Percentiles rank a stretch among this genome's conserved stretches.
Conservation (phyloP, 1,140 invertebrate species). For the Drosophila tani region DNA sequence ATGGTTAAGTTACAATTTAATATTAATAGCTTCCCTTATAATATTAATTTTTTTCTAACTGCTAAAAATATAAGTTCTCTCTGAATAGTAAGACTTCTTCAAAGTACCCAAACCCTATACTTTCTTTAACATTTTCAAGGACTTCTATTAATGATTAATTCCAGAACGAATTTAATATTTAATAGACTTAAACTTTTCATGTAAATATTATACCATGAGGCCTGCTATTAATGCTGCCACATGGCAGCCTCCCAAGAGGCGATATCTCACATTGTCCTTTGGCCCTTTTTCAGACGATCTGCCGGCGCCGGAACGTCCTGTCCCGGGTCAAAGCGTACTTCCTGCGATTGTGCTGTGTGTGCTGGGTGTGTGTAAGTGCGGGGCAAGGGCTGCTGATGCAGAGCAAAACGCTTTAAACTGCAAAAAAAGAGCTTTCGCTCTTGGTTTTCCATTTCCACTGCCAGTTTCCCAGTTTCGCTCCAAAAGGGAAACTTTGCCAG, state of each 20-base stretch:
- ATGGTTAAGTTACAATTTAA: too few species aligned
- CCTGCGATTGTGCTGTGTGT: constrained; percentile 51
- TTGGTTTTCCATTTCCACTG: constrained; percentile 4
- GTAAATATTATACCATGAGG: neutral
- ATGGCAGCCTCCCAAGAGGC: constrained; percentile 1
- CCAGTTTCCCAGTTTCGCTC: neutral
- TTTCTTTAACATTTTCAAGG: neutral
- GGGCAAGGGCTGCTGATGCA: constrained; percentile 37
- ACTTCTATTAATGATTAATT: neutral
- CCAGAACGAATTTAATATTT: neutral
- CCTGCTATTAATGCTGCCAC: constrained; percentile 12
- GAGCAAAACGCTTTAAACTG: constrained; percentile 68
- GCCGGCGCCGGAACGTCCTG: constrained; percentile 50
- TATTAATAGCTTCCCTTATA: too few species aligned
- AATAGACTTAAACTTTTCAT: neutral
- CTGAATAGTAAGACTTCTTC: neutral
- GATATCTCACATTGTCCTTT: constrained; percentile 4
- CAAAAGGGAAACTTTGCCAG: constrained; percentile 50
- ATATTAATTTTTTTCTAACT: too few species aligned
- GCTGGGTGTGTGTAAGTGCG: neutral
- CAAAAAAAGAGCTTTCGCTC: constrained; percentile 57
- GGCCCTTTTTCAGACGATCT: constrained; percentile 2
- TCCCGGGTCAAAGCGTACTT: constrained; percentile 51
- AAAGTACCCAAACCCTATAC: neutral
- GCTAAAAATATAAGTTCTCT: too few species aligned